Percentiles rank a stretch among this genome's conserved stretches.
These are phyloP conservation scores for Drosophila vallismaia DNA, from an alignment of 2,888 invertebrate species.

Conservation along the genomic window DNA sequence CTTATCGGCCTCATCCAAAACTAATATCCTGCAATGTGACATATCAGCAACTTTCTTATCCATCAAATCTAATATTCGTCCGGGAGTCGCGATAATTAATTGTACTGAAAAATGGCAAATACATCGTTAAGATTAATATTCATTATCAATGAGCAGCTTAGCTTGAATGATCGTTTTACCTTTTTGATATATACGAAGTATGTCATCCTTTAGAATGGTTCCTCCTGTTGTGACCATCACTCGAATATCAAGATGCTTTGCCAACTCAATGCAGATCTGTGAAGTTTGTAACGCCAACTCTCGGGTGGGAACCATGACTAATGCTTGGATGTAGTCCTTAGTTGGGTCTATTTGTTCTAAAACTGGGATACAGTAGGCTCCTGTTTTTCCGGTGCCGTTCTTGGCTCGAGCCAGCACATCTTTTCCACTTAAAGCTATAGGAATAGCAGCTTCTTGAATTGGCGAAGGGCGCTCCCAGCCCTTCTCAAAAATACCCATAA, in stretches of 20 bases:
- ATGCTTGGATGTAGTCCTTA: slow-evolving; percentile 97
- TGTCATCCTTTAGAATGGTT: slow-evolving; percentile 98
- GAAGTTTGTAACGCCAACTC: slow-evolving; percentile 99
- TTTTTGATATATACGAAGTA: slow-evolving; percentile 99
- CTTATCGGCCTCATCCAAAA: slow-evolving; percentile 99
- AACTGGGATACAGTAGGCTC: slow-evolving; percentile 99
- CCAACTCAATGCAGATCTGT: slow-evolving; percentile 99
- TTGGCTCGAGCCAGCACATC: slow-evolving; percentile 99
- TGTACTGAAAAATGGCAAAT: slow-evolving; percentile 88
- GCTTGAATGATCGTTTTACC: slow-evolving; percentile 85
- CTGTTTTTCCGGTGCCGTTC: slow-evolving; percentile 99
- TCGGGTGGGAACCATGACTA: slow-evolving; percentile 99
- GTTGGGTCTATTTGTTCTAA: slow-evolving; percentile 96
- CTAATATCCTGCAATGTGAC: slow-evolving; percentile 97
- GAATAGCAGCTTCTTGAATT: slow-evolving; percentile 99
- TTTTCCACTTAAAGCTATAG: slow-evolving; percentile 98
- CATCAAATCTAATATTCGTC: slow-evolving; percentile 99
- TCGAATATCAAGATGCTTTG: slow-evolving; percentile 98
- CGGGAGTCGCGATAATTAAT: slow-evolving; percentile 99
- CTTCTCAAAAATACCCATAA: slow-evolving; percentile 99
- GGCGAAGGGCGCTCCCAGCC: slow-evolving; percentile 99
- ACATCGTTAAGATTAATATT: too few species aligned
- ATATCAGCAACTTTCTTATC: slow-evolving; percentile 98
- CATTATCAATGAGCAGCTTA: too few species aligned
- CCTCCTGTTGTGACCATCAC: slow-evolving; percentile 99